Evolutionary conservation across 2,888 invertebrate species (phyloP), one percentile per base, ranked within the genome.

Genomic region (Nasonovia ribisnigri): DNA sequence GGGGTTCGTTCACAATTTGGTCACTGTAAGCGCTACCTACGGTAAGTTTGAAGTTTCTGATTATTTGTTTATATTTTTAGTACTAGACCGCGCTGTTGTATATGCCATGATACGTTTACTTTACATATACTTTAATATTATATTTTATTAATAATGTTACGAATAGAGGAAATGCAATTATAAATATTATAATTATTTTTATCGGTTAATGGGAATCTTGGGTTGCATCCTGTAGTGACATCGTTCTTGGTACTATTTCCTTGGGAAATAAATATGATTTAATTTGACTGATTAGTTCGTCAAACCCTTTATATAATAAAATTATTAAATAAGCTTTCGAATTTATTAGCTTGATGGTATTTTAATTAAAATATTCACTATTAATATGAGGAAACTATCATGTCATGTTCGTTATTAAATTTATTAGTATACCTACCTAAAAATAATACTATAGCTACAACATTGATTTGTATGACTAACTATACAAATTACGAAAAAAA

Each of bases 211-310:
- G 43, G 77, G 20, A 77, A 77, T 77, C 77, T 60, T 60, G n/a
- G 77, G 13, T 77, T 16, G 20, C 29, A 91, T 91, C 84, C 42
- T 91, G 48, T 60, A 88, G 26, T 43, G 5, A 36, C 51, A 77
- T 90, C 90, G 77, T 91, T 91, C 67, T 91, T 84, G 42, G 0
- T 8, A 67, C 24, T 42, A 54, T 91, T 91, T 91, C 84, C 91
- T 84, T 54, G 24, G 51, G 42, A 84, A 84, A 57, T 84, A n/a
- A 8, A 91, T 43, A 54, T 54, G 16, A 91, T 91, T 54, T 84
- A 29, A 84, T 91, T 57, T 29, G 43, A 91, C 57, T 24, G 36
- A 84, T 91, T 60, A 26, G 46, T 57, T 3, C 86, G 46, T 36
- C 29, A 36, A 88, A 36, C 48, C 87, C 87, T 29, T 88, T 89